Conservation (phyloP, 2,888 invertebrate genomes). For the Agrilus cyanescens region DNA sequence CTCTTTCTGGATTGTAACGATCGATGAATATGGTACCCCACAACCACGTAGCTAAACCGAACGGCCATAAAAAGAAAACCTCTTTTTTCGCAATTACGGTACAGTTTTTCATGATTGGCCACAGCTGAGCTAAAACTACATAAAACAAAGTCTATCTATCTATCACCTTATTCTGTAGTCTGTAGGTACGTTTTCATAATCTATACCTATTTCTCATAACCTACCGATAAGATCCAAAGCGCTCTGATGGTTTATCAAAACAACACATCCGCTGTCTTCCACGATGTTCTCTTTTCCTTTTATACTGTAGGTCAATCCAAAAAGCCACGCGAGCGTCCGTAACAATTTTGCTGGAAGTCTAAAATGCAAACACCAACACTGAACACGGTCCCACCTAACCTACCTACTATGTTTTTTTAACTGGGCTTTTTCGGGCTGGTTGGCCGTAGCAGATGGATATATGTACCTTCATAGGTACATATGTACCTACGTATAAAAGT, state of each 20-base stretch:
- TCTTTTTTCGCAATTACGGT: slow-evolving; percentile 78
- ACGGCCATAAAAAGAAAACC: slow-evolving; percentile 69
- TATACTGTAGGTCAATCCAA: slow-evolving; percentile 62
- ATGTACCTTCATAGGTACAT: no score
- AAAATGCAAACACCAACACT: slow-evolving; percentile 11
- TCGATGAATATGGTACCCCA: slow-evolving; percentile 87
- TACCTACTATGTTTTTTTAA: no score
- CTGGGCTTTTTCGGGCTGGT: no score
- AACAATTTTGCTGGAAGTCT: slow-evolving; percentile 61
- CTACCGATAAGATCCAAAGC: slow-evolving; percentile 73
- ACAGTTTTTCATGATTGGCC: slow-evolving; percentile 70
- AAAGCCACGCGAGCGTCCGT: slow-evolving; percentile 40
- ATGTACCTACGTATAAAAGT: no score
- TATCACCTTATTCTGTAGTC: no score
- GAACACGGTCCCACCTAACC: no score
- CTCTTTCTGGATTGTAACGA: slow-evolving; percentile 57
- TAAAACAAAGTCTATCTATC: no score
- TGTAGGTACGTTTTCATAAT: slow-evolving; percentile 4
- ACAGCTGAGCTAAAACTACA: slow-evolving; percentile 60
- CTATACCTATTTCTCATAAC: slow-evolving; percentile 13
- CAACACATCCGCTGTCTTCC: slow-evolving; percentile 61
- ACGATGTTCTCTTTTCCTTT: slow-evolving; percentile 66
- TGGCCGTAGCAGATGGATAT: no score
- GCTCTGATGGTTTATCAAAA: slow-evolving; percentile 84
- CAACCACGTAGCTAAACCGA: slow-evolving; percentile 75